A percentile compares a stretch with the other conserved stretches of the same genome.
Evolutionary conservation across 2,113 vertebrate species (phyloP).

Genomic region (Gopherus evgoodei): DNA sequence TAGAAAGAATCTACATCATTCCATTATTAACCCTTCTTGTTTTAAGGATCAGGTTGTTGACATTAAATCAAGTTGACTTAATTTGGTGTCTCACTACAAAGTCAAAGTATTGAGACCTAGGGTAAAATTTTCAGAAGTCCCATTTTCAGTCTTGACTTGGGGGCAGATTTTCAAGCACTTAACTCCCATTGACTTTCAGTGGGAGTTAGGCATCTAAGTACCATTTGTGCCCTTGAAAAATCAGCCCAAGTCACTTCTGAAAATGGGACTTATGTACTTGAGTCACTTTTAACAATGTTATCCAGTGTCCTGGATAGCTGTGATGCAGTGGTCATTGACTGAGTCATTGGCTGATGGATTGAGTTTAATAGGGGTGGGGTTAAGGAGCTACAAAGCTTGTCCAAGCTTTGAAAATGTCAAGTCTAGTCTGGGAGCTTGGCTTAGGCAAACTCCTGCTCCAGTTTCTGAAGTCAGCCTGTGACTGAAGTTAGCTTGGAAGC

Average conservation of each 20-base stretch:
- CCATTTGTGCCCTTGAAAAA: background rate
- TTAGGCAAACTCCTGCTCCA: background rate
- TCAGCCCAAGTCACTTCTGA: background rate
- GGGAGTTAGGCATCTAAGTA: background rate
- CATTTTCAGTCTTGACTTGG: background rate
- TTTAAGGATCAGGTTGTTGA: no score
- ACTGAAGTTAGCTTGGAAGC: no score
- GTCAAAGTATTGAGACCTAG: background rate
- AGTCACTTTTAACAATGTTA: background rate
- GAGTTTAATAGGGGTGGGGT: background rate
- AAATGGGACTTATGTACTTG: background rate
- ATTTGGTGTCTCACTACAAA: background rate
- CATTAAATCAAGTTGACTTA: background rate
- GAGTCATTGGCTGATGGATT: background rate
- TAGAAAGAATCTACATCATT: no score
- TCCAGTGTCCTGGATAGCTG: background rate
- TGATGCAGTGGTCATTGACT: background rate
- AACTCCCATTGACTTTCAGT: background rate
- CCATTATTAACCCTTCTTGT: no score
- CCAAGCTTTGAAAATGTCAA: background rate
- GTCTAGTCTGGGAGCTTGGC: background rate
- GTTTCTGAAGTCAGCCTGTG: no score
- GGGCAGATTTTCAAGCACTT: background rate
- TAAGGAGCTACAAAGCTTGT: background rate
- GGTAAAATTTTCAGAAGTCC: background rate